A percentile compares a stretch with the other conserved stretches of the same genome.
Conservation (phyloP, 2,113 vertebrate species). For the Orcinus orca region DNA sequence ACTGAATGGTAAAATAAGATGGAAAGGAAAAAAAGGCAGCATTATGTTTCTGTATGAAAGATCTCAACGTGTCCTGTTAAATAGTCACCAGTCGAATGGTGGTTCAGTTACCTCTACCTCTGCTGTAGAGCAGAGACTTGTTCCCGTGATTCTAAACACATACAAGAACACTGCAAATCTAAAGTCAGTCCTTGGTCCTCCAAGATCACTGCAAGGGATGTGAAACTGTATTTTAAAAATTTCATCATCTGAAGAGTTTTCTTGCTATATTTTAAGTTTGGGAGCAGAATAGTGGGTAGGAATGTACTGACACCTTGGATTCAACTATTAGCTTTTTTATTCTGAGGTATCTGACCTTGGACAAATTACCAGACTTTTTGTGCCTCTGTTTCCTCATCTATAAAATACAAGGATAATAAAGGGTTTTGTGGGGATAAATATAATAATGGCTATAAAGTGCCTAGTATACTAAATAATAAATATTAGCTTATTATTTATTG, state of each 20-base stretch:
- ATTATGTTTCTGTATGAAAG: neutral
- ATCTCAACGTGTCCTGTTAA: neutral
- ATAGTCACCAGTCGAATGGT: neutral
- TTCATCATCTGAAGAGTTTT: neutral
- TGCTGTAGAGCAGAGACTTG: neutral
- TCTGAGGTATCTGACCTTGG: neutral
- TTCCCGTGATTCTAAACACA: neutral
- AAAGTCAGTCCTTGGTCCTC: neutral
- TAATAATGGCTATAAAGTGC: neutral
- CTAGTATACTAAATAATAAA: neutral
- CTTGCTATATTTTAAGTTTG: neutral
- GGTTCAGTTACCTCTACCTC: neutral
- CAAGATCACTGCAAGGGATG: neutral
- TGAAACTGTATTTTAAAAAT: neutral
- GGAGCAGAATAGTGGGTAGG: neutral
- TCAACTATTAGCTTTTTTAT: conserved; percentile 1
- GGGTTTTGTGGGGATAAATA: neutral
- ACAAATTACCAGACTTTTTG: neutral
- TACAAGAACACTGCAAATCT: neutral
- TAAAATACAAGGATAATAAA: neutral
- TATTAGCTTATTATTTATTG: neutral
- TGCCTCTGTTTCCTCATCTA: neutral
- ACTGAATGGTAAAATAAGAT: conserved; percentile 18
- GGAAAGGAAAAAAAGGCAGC: neutral
- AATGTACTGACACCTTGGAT: neutral